Base-by-base conservation (phyloP, 2,888 invertebrate species). In the Zygothrica quintamaculata region DNA sequence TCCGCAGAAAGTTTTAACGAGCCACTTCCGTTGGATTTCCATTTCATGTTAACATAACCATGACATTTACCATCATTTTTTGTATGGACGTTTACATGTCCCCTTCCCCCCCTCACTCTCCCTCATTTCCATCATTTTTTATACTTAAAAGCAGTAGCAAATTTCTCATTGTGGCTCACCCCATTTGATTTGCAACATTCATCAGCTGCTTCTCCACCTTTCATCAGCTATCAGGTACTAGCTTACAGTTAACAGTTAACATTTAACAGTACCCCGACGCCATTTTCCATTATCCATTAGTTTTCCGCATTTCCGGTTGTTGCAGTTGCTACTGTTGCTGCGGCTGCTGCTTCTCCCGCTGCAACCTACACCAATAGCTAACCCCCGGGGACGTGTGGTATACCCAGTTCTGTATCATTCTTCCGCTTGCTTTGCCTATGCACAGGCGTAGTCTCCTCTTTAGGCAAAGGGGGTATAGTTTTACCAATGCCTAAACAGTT, bases 41-140 rank as follows among this genome's bases (percentile, higher is more conserved):
- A 81, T 80, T 87, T 86, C 89, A 86, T 88, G 87, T 88, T 84
- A 89, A 88, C 85, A 82, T 79, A 89, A 78, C 89, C 88, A 84
- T 87, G 89, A 89, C 88, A 88, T 89, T 88, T 86, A 76, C 77
- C 80, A 78, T 82, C 74, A 79, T 78, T 73, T 62, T 71, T 77
- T 74, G 77, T 76, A 61, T 67, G 64, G 61, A 37, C 65, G 44
- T 11, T 43, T 11, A 18, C 11, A 7, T 9, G 36, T 15, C 31
- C 36, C 26, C 11, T 33, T 8, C 25, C 4, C 39, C 15, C 31
- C 36, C 26, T 11, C 37, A 6, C 25, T 3, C 40, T 26, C 1
- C 16, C 33, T 11, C 13, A 13, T 36, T 6, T 15, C 33, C 34
- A 22, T 25, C 34, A 1, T 34, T 13, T 22, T 1, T n/a, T n/a